Base-by-base conservation (phyloP, 2,888 invertebrate species). In the Tipula unca region DNA sequence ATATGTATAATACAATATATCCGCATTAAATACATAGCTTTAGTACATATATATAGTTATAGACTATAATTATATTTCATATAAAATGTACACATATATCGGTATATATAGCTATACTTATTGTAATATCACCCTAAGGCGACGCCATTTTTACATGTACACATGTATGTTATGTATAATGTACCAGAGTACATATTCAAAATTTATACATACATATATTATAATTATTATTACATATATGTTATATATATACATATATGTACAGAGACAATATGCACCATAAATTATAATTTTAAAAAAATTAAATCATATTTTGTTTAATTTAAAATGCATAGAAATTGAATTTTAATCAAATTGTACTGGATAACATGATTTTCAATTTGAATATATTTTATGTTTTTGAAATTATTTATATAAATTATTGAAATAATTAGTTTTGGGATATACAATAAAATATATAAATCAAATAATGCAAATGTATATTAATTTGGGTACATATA, bases 81-180 rank as follows among this genome's bases (percentile, higher is more conserved):
- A 69, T 17, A 17, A 48, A 4, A 48, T 48, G 36, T 36, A 36
- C 13, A 39, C 3, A 32, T 32, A 10, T 39, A 54, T 17, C 48
- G 6, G 6, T 54, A 54, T 54, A 32, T 17, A 83, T 83, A n/a
- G n/a, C n/a, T n/a, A n/a, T n/a, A n/a, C n/a, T 83, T 83, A 32
- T 29, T 83, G 32, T 83, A 17, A 83, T 83, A 32, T 83, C 83
- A 83, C 83, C 83, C 83, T 83, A 83, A 83, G 83, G 83, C 83
- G 17, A 83, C 32, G 83, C 83, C 32, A 32, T 83, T 83, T 29
- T 83, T 32, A 32, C 32, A 32, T 32, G 3, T 14, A 32, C 32
- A n/a, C 32, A 83, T 14, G 25, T 69, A 20, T 69, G 3, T n/a
- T 17, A n/a, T 2, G 10, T 39, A 39, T 10, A 39, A 32, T n/a